Conservation (phyloP, 2,888 invertebrate genomes). For the Eurytoma adleriae region DNA sequence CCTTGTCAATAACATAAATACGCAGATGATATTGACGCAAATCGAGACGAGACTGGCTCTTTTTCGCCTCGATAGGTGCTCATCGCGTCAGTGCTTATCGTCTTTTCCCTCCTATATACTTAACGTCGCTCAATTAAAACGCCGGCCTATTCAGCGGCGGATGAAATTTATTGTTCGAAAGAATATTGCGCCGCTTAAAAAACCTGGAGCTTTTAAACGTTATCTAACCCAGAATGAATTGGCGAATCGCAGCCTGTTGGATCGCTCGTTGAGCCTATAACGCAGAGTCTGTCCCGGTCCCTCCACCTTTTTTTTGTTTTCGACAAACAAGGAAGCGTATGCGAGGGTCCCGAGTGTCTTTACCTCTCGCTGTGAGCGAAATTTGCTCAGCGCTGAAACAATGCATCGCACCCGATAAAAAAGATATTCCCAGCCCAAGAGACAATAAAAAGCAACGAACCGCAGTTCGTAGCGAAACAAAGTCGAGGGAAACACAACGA, state of each 20-base stretch:
- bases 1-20: constrained; percentile 25
- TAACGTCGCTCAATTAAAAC: background rate
- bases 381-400: constrained; percentile 27
- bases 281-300: too few species aligned
- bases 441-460: constrained; percentile 8
- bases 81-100: background rate
- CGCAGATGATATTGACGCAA: constrained; percentile 29
- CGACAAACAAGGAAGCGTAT: background rate
- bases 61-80: constrained; percentile 13
- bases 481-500: background rate
- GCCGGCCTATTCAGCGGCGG: too few species aligned
- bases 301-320: background rate
- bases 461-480: background rate
- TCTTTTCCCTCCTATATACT: background rate
- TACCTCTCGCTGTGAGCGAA: constrained; percentile 15
- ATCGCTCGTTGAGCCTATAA: too few species aligned
- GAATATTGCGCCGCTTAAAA: too few species aligned
- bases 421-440: background rate
- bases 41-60: background rate
- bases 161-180: too few species aligned
- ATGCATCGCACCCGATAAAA: constrained; percentile 22
- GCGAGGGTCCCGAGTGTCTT: background rate
- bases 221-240: background rate
- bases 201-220: too few species aligned
- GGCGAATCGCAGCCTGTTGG: background rate